phyloP scores from a whole-genome alignment of 2,113 vertebrate species.

The Gobio gobio region DNA sequence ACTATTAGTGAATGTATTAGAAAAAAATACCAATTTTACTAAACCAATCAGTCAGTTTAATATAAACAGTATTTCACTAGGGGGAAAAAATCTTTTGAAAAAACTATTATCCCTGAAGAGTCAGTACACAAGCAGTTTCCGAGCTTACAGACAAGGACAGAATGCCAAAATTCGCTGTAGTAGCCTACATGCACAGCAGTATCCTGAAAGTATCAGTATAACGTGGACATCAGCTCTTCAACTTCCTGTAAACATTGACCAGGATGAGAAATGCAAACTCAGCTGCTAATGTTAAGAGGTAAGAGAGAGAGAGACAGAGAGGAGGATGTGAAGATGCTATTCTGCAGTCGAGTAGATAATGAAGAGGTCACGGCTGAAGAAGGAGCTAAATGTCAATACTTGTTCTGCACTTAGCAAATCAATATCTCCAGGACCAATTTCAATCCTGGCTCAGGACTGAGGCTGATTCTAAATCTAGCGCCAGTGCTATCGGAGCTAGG shows the following conservation, averaged over 20 bases:
- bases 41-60: not conserved
- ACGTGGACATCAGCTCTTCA: not conserved
- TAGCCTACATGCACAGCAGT: not conserved
- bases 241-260: not conserved
- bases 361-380: slow-evolving; percentile 23
- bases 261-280: not conserved
- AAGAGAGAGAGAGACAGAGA: not conserved
- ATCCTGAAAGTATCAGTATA: not conserved
- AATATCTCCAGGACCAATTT: not conserved
- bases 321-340: not conserved
- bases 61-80: not conserved
- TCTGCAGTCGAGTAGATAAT: slow-evolving; percentile 2
- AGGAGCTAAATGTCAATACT: not conserved
- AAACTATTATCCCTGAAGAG: not conserved
- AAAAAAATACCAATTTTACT: not conserved
- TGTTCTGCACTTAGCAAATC: slow-evolving; percentile 1
- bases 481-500: not conserved
- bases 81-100: no score
- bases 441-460: not conserved
- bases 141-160: not conserved
- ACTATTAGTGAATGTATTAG: not conserved
- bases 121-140: not conserved
- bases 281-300: not conserved
- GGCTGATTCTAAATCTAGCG: not conserved
- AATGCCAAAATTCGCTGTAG: not conserved